Evolutionary conservation across 1,140 invertebrate species (phyloP).

Genomic region (Plectus sambesii): DNA sequence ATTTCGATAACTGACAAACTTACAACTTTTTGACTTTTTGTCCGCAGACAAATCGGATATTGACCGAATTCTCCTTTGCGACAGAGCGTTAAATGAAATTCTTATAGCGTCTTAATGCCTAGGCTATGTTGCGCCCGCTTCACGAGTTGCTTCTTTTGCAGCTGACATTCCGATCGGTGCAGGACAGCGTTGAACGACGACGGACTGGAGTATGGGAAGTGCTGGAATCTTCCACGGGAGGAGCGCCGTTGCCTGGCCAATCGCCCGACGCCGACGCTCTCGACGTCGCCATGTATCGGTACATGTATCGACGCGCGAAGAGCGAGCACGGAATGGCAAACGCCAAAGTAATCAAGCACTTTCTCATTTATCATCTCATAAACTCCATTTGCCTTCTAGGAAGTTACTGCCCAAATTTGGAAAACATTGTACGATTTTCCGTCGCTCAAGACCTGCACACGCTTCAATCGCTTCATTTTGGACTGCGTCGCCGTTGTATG

Average conservation of each 20-base stretch:
- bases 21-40: slow-evolving; percentile 3
- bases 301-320: slow-evolving; percentile 21
- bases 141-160: slow-evolving; percentile 11
- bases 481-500: slow-evolving; percentile 59
- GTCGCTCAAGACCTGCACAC: slow-evolving; percentile 56
- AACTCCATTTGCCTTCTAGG: slow-evolving; percentile 47
- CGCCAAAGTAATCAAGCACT: slow-evolving; percentile 14
- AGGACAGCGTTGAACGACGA: slow-evolving; percentile 16
- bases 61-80: no score
- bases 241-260: no score
- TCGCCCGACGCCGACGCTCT: slow-evolving; percentile 11
- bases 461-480: slow-evolving; percentile 56
- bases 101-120: no score
- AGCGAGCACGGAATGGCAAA: slow-evolving; percentile 24
- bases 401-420: slow-evolving; percentile 58
- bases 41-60: background rate
- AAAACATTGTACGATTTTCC: slow-evolving; percentile 65
- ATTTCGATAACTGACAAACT: background rate
- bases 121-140: background rate
- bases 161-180: slow-evolving; percentile 23
- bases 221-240: slow-evolving; percentile 9
- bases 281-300: slow-evolving; percentile 23
- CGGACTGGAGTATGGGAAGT: slow-evolving; percentile 19
- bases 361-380: background rate
- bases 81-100: no score